These are phyloP conservation scores for Hypomecis punctinalis DNA, from an alignment of 2,888 invertebrate species.

Conservation along the genomic window DNA sequence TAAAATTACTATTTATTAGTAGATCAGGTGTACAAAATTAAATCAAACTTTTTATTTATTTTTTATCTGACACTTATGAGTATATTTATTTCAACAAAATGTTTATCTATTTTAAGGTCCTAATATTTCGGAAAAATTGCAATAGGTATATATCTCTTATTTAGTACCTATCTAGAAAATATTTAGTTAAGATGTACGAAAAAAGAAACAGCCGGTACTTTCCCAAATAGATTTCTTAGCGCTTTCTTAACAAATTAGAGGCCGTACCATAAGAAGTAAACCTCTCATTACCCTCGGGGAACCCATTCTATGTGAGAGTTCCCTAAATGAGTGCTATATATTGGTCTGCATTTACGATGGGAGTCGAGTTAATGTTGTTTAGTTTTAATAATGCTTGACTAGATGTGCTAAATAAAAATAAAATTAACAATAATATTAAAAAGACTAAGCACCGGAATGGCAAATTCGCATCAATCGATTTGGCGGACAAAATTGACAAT, in stretches of 20 bases:
- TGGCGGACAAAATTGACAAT: too few species aligned
- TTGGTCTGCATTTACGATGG: background rate
- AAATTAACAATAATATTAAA: background rate
- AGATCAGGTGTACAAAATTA: too few species aligned
- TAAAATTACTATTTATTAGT: too few species aligned
- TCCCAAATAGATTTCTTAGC: constrained; percentile 23
- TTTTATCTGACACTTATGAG: too few species aligned
- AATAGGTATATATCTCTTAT: too few species aligned
- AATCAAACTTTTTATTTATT: too few species aligned
- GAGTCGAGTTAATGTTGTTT: constrained; percentile 1
- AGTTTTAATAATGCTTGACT: background rate
- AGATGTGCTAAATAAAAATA: background rate
- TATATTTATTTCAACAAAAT: too few species aligned
- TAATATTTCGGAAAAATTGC: too few species aligned
- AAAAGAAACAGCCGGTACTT: constrained; percentile 3
- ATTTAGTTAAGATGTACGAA: background rate
- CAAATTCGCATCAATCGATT: too few species aligned
- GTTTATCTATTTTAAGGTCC: too few species aligned
- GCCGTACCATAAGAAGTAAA: constrained; percentile 12
- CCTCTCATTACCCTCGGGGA: constrained; percentile 23
- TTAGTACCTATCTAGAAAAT: background rate
- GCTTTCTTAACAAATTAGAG: constrained; percentile 25
- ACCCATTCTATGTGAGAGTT: constrained; percentile 22
- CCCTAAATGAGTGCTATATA: constrained; percentile 29
- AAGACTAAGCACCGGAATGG: too few species aligned